Evolutionary conservation across 2,888 invertebrate genomes (phyloP).

Genomic region (Dasypolia templi): DNA sequence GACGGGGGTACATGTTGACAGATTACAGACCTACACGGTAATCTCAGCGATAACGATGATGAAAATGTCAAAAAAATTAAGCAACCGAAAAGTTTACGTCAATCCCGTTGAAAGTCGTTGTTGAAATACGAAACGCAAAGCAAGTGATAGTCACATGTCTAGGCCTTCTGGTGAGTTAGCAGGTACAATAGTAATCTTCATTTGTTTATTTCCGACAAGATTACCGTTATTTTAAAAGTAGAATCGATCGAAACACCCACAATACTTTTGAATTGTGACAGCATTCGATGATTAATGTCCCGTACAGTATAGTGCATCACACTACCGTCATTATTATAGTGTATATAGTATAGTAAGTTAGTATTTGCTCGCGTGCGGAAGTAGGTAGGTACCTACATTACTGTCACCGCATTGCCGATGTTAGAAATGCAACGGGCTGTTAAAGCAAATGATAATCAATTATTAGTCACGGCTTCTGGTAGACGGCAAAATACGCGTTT

Average conservation of each 20-base stretch:
- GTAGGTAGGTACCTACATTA: background rate
- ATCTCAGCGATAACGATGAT: background rate
- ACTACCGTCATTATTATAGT: slow-evolving; percentile 27
- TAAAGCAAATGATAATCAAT: background rate
- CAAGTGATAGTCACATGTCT: background rate
- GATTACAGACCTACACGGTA: no score
- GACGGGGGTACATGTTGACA: no score
- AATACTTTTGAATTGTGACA: background rate
- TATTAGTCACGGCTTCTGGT: background rate
- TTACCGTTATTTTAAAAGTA: background rate
- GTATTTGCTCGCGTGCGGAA: slow-evolving; percentile 41
- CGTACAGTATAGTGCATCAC: slow-evolving; percentile 1
- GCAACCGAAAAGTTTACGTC: background rate
- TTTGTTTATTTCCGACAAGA: background rate
- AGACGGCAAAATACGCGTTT: no score
- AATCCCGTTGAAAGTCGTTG: background rate
- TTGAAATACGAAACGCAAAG: background rate
- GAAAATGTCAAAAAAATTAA: background rate
- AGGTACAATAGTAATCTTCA: background rate
- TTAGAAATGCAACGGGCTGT: slow-evolving; percentile 3
- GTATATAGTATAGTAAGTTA: background rate
- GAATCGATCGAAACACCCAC: background rate
- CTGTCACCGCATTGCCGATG: slow-evolving; percentile 54
- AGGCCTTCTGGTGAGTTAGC: background rate
- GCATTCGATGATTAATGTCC: background rate